phyloP scores from a whole-genome alignment of 30 jellyfish, hydroid and myxozoan genomes.

The Clytia hemisphaerica region DNA sequence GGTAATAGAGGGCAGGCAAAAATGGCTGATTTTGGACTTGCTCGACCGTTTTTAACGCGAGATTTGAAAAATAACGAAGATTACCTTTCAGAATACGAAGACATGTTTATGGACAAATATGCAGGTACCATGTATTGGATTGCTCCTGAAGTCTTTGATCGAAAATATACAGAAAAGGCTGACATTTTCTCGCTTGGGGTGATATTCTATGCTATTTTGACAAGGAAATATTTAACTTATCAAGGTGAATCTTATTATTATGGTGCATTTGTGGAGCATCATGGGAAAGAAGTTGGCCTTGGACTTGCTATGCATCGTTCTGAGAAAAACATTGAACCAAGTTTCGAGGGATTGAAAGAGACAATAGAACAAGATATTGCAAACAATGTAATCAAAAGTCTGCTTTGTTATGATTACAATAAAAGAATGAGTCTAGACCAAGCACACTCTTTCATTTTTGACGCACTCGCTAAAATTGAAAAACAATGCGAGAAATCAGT shows the following conservation, averaged over 20 bases:
- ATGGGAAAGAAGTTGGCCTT: conserved; percentile 9
- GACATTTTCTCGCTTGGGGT: conserved; percentile 56
- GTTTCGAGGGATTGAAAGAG: no score
- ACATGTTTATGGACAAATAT: conserved; percentile 35
- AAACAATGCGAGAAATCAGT: no score
- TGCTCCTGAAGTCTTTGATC: conserved; percentile 58
- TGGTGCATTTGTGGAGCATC: conserved; percentile 45
- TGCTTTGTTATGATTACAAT: no score
- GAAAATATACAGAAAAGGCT: conserved; percentile 47
- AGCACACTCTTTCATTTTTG: no score
- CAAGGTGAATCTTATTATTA: neutral
- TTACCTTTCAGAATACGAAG: conserved; percentile 7
- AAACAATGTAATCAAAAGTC: no score
- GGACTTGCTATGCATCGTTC: conserved; percentile 24
- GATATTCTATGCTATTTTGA: conserved; percentile 32
- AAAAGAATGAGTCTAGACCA: no score
- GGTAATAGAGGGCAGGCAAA: conserved; percentile 19
- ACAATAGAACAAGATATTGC: no score
- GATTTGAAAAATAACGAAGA: neutral
- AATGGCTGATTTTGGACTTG: conserved; percentile 60
- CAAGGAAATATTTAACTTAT: conserved; percentile 14
- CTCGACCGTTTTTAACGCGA: conserved; percentile 25
- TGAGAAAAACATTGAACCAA: no score
- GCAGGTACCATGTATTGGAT: conserved; percentile 65
- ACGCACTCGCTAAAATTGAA: no score